Evolutionary conservation across 2,888 invertebrate genomes (phyloP), one percentile per base, ranked within the genome.

Genomic region (Carterocephalus palaemon): DNA sequence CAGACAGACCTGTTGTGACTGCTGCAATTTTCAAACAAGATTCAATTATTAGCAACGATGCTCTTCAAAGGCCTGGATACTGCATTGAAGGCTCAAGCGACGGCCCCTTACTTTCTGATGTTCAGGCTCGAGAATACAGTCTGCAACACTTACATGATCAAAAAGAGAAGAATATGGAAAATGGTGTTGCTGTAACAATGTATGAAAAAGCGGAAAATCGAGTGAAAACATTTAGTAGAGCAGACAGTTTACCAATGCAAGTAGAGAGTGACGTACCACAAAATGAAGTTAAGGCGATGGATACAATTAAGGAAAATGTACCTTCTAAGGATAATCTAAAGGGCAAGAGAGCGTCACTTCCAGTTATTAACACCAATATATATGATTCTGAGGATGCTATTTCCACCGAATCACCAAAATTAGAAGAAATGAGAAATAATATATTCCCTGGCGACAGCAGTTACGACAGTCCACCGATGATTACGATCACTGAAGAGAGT

Each of bases 11-110:
- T 2, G 89, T 92, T 17, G 92, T 92, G 32, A 92, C 91, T 23
- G 91, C 92, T 0, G 92, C 92, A 0, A 88, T 92, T 28, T 89
- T 92, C 52, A 92, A 92, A 54, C 89, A 92, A 62, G 89, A 90
- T 62, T 82, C 88, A 1, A 83, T 88, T 3, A 88, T 88, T 48
- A 81, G 82, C 2, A 84, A 67, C 13, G 87, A 87, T 13, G 72
- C 65, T 7, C 52, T 82, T 7, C 82, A 81, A 63, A 84, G 81
- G 0, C 83, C 85, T 2, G 84, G 77, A 2, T 87, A 87, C 36
- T 82, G 82, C 38, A 76, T 88, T 12, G 88, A 88, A 64, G 86
- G 88, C 0, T 86, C 88, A 0, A 83, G 82, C 7, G 88, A 88
- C 31, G 88, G 88, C 1, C 86, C 87, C 0, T 56, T 88, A 41